phyloP scores from a whole-genome alignment of 2,113 vertebrate species.

The Thunnus maccoyii region DNA sequence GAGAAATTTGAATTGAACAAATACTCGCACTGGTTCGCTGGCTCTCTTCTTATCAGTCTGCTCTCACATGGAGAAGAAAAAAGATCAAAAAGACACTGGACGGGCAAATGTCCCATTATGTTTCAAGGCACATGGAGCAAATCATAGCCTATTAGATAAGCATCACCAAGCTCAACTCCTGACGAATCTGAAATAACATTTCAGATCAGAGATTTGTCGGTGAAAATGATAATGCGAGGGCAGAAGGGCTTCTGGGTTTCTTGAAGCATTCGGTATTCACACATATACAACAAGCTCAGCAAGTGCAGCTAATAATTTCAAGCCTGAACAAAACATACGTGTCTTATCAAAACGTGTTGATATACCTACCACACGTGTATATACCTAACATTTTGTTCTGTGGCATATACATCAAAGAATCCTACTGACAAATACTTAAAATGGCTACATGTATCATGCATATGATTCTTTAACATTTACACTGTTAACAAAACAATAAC shows the following conservation, averaged over 20 bases:
- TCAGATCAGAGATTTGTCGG: neutral
- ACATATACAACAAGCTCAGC: constrained; percentile 9
- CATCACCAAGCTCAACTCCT: neutral
- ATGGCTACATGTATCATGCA: constrained; percentile 20
- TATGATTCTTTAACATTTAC: constrained; percentile 9
- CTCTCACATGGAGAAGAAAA: neutral
- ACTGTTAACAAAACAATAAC: neutral
- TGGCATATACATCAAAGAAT: neutral
- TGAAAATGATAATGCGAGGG: neutral
- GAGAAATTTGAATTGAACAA: neutral
- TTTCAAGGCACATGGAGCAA: constrained; percentile 65
- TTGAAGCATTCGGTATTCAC: neutral
- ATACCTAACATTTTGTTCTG: neutral
- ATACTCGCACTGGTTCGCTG: neutral
- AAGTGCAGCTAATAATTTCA: constrained; percentile 6
- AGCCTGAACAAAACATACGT: neutral
- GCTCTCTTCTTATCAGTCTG: neutral
- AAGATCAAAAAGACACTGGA: neutral
- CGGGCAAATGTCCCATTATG: constrained; percentile 3
- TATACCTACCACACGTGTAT: neutral
- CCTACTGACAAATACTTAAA: constrained; percentile 11
- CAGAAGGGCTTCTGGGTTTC: neutral
- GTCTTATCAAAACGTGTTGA: constrained; percentile 1
- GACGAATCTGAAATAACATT: neutral
- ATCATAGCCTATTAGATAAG: constrained; percentile 33